Evolutionary conservation across 2,797 vertebrate genomes (phyloP).

Genomic region (Gymnoscopelus microlampas): DNA sequence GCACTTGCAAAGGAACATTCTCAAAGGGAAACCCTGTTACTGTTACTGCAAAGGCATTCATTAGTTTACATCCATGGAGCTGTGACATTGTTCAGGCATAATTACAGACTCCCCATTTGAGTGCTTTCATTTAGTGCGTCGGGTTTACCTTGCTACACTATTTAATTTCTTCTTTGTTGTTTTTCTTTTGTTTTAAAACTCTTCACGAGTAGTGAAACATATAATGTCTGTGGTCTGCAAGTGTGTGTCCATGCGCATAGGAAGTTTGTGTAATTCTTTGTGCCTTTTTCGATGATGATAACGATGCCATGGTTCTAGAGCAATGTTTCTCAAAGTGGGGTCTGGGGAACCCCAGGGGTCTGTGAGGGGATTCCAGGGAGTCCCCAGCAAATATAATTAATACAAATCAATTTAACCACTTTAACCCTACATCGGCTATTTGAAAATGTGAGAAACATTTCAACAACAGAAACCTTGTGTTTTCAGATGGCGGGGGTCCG

Average conservation of each 20-base stretch:
- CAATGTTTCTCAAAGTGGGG: too few species aligned
- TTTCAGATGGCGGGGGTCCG: too few species aligned
- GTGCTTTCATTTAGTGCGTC: background rate
- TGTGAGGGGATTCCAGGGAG: too few species aligned
- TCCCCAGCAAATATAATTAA: too few species aligned
- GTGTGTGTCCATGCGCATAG: conserved; percentile 7
- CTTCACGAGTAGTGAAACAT: background rate
- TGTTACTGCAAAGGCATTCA: conserved; percentile 19
- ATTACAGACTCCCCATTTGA: background rate
- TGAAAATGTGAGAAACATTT: too few species aligned
- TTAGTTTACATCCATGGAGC: conserved; percentile 26
- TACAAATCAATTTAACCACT: too few species aligned
- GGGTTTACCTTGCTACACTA: background rate
- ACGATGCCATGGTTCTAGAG: too few species aligned
- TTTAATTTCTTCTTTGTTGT: conserved; percentile 23
- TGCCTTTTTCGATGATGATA: too few species aligned
- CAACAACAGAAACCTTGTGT: too few species aligned
- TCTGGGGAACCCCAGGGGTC: too few species aligned
- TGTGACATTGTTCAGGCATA: conserved; percentile 6
- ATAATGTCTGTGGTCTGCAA: background rate
- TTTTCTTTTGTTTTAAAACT: background rate
- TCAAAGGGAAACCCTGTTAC: conserved; percentile 19
- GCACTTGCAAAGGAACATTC: conserved; percentile 41
- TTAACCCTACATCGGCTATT: too few species aligned
- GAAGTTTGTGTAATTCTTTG: background rate